Evolutionary conservation across 1,140 invertebrate species (phyloP), one percentile per base, ranked within the genome.

Genomic region (Thalassaphorura encarpata): DNA sequence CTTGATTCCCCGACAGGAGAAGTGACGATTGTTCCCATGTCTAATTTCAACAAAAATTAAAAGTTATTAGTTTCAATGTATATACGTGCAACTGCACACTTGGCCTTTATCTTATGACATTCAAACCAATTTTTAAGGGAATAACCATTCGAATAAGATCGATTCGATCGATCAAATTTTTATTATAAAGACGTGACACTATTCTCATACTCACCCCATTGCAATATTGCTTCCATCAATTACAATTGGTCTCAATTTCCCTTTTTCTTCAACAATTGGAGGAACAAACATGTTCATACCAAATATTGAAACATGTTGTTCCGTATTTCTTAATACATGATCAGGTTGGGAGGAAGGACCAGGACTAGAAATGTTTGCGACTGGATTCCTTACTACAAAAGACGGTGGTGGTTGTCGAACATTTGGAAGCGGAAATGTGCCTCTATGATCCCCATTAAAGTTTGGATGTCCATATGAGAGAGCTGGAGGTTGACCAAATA

Each of bases 161-260:
- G 46, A 29, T n/a, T n/a, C 13, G 21, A 43, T n/a, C 13, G 21
- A 13, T 4, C n/a, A 5, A 56, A 24, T 21, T 13, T 36, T 15
- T 13, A 2, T 23, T 18, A 19, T n/a, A 41, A 23, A 28, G 16
- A n/a, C 21, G 6, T 5, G 31, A 41, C 16, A 19, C 36, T 27
- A 16, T 43, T 18, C 21, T 6, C 26, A 47, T 28, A 77, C 79
- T 78, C 77, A 94, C 89, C 78, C 90, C 84, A 97, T 92, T 18
- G 94, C 94, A 28, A 98, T 90, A 73, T 98, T 98, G 70, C 90
- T 94, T 58, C 93, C 94, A 76, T 98, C 94, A 49, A 97, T 90
- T 33, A 97, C 89, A 57, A 97, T 85, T 24, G 86, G 84, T 42
- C 91, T 27, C 6, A 39, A 26, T 8, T 24, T 48, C 26, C 46